Percentiles rank a stretch among this genome's conserved stretches.
phyloP scores from a whole-genome alignment of 2,797 vertebrate species.

The Morus bassanus region DNA sequence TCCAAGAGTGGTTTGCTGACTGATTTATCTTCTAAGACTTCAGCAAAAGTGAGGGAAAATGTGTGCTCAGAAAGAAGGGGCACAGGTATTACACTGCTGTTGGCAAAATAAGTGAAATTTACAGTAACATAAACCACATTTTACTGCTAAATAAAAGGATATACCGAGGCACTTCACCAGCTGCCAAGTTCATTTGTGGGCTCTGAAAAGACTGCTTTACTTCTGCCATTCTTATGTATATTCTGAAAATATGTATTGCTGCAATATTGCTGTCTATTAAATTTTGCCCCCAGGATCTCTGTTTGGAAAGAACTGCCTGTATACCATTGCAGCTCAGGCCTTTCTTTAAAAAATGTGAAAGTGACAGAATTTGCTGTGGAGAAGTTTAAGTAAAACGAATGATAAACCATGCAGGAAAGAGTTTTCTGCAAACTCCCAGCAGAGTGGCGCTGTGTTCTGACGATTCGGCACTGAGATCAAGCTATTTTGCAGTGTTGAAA shows the following conservation, averaged over 20 bases:
- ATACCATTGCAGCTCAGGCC: neutral
- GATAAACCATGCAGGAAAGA: neutral
- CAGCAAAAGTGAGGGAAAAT: neutral
- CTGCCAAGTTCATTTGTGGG: neutral
- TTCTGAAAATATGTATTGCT: neutral
- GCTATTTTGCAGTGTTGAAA: neutral
- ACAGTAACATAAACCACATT: accelerated
- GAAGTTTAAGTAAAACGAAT: neutral
- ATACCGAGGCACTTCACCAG: neutral
- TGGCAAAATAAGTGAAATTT: neutral
- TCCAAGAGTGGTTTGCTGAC: neutral
- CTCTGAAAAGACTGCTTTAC: neutral
- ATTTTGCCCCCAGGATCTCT: neutral
- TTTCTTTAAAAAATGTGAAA: neutral
- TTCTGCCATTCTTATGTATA: neutral
- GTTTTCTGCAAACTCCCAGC: neutral
- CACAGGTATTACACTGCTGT: neutral
- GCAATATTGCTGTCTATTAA: neutral
- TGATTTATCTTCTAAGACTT: neutral
- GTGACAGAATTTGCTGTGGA: neutral
- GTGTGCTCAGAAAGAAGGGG: neutral
- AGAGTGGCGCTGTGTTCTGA: neutral
- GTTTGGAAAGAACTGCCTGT: neutral
- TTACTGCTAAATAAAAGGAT: neutral
- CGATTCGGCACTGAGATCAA: accelerated